phyloP scores from a whole-genome alignment of 2,888 invertebrate genomes.

The Crioceris asparagi region DNA sequence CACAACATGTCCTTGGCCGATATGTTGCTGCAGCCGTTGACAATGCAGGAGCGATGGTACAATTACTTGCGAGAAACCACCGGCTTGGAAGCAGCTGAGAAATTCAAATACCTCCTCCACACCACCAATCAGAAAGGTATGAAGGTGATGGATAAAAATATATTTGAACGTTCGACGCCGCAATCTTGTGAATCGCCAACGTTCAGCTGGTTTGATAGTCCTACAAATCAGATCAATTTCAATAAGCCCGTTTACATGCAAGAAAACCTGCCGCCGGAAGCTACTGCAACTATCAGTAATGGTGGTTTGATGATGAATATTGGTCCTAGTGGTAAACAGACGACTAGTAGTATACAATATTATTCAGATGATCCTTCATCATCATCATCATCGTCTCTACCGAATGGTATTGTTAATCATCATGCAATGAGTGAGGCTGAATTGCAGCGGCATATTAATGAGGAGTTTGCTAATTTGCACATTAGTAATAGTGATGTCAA shows the following conservation, averaged over 20 bases:
- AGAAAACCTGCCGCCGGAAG: slow-evolving; percentile 18
- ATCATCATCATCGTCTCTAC: too few species aligned
- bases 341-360: too few species aligned
- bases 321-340: background rate
- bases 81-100: slow-evolving; percentile 46
- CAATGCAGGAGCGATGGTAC: slow-evolving; percentile 40
- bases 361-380: too few species aligned
- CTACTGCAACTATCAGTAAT: slow-evolving; percentile 8
- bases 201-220: slow-evolving; percentile 33
- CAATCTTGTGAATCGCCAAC: slow-evolving; percentile 28
- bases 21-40: slow-evolving; percentile 42
- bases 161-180: slow-evolving; percentile 24
- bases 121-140: slow-evolving; percentile 27
- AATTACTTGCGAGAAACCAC: slow-evolving; percentile 40
- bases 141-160: slow-evolving; percentile 21
- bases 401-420: too few species aligned
- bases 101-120: slow-evolving; percentile 38
- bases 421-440: slow-evolving; percentile 19
- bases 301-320: slow-evolving; percentile 4
- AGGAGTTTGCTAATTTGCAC: slow-evolving; percentile 32
- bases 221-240: slow-evolving; percentile 32
- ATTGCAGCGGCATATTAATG: slow-evolving; percentile 31
- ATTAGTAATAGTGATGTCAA: slow-evolving; percentile 25
- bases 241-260: slow-evolving; percentile 34
- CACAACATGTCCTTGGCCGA: slow-evolving; percentile 47